phyloP scores from a whole-genome alignment of 2,113 vertebrate genomes.

The Zeus faber region DNA sequence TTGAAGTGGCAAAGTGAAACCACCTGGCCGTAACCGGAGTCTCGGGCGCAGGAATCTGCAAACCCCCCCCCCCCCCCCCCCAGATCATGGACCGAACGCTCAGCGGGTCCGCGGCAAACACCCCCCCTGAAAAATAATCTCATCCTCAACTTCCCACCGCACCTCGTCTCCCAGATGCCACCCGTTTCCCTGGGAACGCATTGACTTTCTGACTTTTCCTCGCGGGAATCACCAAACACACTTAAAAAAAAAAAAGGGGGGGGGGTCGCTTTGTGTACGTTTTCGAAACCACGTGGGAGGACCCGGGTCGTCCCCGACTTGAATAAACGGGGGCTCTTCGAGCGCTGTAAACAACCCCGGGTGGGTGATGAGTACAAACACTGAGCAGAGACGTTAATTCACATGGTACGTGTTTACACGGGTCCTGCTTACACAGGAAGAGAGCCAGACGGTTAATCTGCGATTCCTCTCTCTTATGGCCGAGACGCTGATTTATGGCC shows the following conservation, averaged over 20 bases:
- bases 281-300: too few species aligned
- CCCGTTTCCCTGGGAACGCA: constrained; percentile 9
- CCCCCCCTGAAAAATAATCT: constrained; percentile 29
- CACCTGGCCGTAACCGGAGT: constrained; percentile 16
- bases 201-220: too few species aligned
- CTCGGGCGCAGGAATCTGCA: constrained; percentile 11
- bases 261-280: too few species aligned
- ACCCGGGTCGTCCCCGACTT: too few species aligned
- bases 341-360: too few species aligned
- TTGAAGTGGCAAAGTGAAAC: constrained; percentile 30
- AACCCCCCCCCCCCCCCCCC: too few species aligned
- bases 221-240: constrained; percentile 24
- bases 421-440: background rate
- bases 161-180: constrained; percentile 26
- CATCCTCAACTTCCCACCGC: constrained; percentile 26
- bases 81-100: constrained; percentile 9
- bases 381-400: too few species aligned
- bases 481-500: constrained; percentile 9
- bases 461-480: background rate
- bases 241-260: too few species aligned
- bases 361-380: too few species aligned
- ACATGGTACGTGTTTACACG: too few species aligned
- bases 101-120: constrained; percentile 16
- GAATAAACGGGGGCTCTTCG: too few species aligned
- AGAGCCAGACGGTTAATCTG: background rate